Evolutionary conservation across 2,888 invertebrate species (phyloP), one percentile per base, ranked within the genome.

Genomic region (Endomychus coccineus): DNA sequence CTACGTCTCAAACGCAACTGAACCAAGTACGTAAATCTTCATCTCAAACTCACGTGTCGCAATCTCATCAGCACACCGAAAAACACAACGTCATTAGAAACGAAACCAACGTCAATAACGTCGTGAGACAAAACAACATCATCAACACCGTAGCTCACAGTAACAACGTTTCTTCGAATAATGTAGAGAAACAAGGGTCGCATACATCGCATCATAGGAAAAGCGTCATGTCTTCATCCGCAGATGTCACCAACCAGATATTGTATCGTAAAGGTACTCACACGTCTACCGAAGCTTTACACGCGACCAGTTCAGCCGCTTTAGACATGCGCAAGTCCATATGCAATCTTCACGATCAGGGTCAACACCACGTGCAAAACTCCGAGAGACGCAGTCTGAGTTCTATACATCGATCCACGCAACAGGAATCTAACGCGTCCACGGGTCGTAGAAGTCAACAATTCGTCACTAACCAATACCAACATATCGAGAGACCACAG

Each of bases 301-400:
- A 84, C 55, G 77, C 80, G 1, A 80, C 77, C 6, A 78, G 78
- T 50, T 76, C 81, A 0, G 77, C 83, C 1, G 86, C 85, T 11
- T 79, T 85, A 14, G 81, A 83, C 44, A 85, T 85, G 62, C 73
- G 83, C 32, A 85, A 84, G 60, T 87, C 86, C 39, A 82, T 87
- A 40, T 77, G 78, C 14, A 87, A 87, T 57, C 69, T 88, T 1
- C 79, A 82, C 36, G 85, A 85, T 43, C 79, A 77, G 48, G 85
- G 85, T 42, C 77, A 79, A 51, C 79, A 76, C 51, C 75, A 77
- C 39, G 79, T 77, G 1, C 77, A 78, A 40, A 78, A 77, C 47
- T 74, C 72, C 6, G 85, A 87, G 44, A 72, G 87, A 40, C 79
- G 79, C 50, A 87, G 86, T 55, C 73, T 85, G 24, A 87, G 85